Base-by-base conservation (phyloP, 2,113 vertebrate genomes). In the Coregonus clupeaformis region DNA sequence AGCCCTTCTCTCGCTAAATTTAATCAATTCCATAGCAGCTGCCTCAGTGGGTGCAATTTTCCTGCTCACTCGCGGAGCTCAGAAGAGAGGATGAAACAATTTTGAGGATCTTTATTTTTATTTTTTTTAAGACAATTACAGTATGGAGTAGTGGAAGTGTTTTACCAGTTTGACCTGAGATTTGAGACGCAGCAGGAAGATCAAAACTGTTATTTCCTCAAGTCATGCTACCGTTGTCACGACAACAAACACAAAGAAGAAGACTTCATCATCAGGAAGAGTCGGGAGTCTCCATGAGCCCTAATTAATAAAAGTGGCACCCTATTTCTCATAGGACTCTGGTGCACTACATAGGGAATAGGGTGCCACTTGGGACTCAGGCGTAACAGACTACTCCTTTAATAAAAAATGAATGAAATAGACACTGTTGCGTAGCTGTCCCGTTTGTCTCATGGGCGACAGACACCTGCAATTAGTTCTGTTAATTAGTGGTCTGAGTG, bases 401-500 rank as follows among this genome's bases (percentile, higher is more conserved):
- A 90, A 89, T 91, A 90, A 86, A 22, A 86, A 22, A 36, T 71
- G 71, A 79, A 62, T 80, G 82, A 90, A 90, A 90, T 82, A 79
- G 73, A 84, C 45, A 13, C 74, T 88, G 77, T 77, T 80, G 80
- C 74, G 67, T 75, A 16, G 49, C 4, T 5, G 3, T 18, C 49
- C 49, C 79, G 63, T 72, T 64, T 22, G 18, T 71, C 86, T 86
- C 86, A 68, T 72, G 82, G 84, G 89, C 86, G 84, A 88, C 59
- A 78, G 74, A 76, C 78, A 83, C 87, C 82, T 89, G 86, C 92
- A 91, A 92, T 92, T 92, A 90, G 86, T 91, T 77, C 82, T 88
- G 84, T 90, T 91, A 92, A 93, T 93, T 92, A 91, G 87, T 86
- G 80, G 89, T 88, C 80, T 89, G 84, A 79, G 86, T 87, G 78